Percentiles rank a stretch among this genome's conserved stretches.
Conservation (phyloP, 2,797 vertebrate species). For the Molossus alvarezi region DNA sequence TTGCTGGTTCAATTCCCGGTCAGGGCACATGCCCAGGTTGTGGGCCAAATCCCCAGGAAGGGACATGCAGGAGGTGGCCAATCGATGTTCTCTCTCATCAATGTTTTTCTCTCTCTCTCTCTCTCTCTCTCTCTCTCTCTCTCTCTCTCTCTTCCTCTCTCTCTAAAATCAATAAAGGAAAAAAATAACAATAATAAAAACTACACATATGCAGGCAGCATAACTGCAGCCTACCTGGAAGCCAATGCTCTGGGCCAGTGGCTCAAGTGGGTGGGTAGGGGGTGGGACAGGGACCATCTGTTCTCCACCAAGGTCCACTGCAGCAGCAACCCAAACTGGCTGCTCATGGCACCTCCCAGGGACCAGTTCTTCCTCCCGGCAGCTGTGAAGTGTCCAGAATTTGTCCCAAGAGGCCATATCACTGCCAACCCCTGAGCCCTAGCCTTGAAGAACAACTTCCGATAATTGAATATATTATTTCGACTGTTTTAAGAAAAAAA, state of each 20-base stretch:
- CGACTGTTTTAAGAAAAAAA: background rate
- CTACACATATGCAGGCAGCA: background rate
- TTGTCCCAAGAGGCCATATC: background rate
- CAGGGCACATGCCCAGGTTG: too few species aligned
- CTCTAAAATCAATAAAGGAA: too few species aligned
- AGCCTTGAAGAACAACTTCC: background rate
- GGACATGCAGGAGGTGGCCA: too few species aligned
- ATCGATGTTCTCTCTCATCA: too few species aligned
- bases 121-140: too few species aligned
- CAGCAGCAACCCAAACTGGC: fast-evolving
- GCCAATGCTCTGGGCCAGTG: too few species aligned
- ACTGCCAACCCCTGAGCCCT: background rate
- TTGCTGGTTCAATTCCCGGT: too few species aligned
- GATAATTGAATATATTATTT: background rate
- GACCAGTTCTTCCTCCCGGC: background rate
- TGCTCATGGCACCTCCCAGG: background rate
- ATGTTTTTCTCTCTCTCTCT: too few species aligned
- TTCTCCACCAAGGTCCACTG: background rate
- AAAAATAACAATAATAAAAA: background rate
- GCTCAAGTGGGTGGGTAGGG: background rate
- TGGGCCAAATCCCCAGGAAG: too few species aligned
- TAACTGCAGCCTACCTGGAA: background rate
- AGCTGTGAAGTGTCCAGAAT: background rate
- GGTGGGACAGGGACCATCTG: background rate
- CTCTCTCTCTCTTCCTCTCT: too few species aligned